Evolutionary conservation across 1,140 invertebrate species (phyloP).

Genomic region (Pseudoatta argentina): DNA sequence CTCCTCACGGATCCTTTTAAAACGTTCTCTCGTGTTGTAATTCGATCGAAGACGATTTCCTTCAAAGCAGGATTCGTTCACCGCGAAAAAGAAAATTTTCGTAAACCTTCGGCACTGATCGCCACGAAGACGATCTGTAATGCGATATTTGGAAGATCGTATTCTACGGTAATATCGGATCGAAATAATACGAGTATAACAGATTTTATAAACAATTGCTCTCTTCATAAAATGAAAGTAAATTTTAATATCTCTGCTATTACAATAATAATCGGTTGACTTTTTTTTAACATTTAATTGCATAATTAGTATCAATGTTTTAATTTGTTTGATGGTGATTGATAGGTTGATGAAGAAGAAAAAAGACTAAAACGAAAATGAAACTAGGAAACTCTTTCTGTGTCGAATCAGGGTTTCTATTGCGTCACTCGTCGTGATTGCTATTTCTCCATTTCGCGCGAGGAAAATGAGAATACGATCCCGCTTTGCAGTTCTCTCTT

Average conservation of each 20-base stretch:
- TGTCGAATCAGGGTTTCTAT: constrained; percentile 44
- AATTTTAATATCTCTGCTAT: not conserved
- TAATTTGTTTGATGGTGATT: not conserved
- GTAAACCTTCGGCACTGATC: constrained; percentile 14
- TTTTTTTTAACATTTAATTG: not conserved
- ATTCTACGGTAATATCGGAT: not conserved
- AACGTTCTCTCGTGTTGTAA: constrained; percentile 47
- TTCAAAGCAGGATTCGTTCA: constrained; percentile 16
- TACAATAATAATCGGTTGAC: not conserved
- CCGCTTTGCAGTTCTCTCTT: constrained; percentile 37
- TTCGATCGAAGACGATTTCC: constrained; percentile 53
- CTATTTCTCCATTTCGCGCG: constrained; percentile 66
- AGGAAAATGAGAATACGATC: constrained; percentile 67
- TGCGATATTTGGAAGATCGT: not conserved
- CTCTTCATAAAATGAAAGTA: not conserved
- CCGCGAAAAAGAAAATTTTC: constrained; percentile 14
- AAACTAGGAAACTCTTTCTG: constrained; percentile 2
- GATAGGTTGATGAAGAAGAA: constrained; percentile 26
- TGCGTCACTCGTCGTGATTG: constrained; percentile 70
- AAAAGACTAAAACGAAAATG: not conserved
- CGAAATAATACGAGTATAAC: not conserved
- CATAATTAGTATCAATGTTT: not conserved
- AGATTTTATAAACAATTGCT: not conserved
- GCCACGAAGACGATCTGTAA: not conserved
- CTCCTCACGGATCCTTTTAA: constrained; percentile 49